Base-by-base conservation (phyloP, 2,888 invertebrate species). In the Oscheius onirici region DNA sequence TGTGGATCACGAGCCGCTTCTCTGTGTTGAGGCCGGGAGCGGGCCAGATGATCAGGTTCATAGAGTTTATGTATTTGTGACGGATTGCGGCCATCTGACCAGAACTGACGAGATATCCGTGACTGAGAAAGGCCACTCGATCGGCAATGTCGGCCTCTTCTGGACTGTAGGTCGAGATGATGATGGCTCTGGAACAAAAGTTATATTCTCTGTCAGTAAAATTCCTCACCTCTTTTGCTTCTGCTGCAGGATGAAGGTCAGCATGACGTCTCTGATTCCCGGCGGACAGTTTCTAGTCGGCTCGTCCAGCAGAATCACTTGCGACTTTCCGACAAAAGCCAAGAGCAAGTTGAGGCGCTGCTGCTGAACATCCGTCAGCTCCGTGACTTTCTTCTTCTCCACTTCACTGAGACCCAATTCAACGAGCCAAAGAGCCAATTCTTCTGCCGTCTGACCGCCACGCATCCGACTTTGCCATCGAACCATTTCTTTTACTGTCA, bases 211-310 rank as follows among this genome's bases (percentile, higher is more conserved):
- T 15, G 13, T 22, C 26, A 6, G 15, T 3, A 8, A 28, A n/a
- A 58, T 8, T 40, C 11, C 43, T 58, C 15, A 60, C 60, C 41
- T 63, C 13, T 46, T 28, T 13, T 13, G n/a, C 26, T 28, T 63
- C 17, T 49, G 46, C 2, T 10, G 15, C 24, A 49, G 8, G 34
- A 63, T 63, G 28, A 63, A 63, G 1, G 63, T 46, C 22, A 24
- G 49, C 17, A 63, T 63, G 34, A 26, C 15, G 1, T 46, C 28
- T 24, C 34, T 46, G 2, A 63, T 34, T 26, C 26, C 46, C 17
- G 63, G 63, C 20, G 63, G 15, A 49, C 63, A 63, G 26, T 63
- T 46, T 8, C 3, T n/a, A 15, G 63, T 63, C 11, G 63, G 63
- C 49, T 63, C 63, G 20, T 28, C 63, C 15, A 63, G 63, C 10